phyloP scores from a whole-genome alignment of 2,888 invertebrate genomes.

The Allygus modestus region DNA sequence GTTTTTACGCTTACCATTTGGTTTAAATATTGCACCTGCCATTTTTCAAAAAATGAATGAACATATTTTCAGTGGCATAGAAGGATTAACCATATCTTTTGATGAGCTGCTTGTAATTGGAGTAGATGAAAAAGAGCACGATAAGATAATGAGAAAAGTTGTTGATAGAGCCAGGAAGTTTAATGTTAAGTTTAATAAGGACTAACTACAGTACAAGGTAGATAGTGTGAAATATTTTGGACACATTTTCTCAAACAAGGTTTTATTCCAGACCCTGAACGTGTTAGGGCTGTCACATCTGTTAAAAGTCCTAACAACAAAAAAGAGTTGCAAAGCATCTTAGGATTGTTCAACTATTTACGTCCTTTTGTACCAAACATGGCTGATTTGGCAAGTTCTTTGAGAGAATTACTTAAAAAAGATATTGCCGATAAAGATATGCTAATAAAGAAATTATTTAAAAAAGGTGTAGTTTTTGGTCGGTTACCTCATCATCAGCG shows the following conservation, averaged over 20 bases:
- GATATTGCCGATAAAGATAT: too few relatives aligned
- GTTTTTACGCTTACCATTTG: background rate
- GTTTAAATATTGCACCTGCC: constrained; percentile 53
- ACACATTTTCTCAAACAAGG: constrained; percentile 38
- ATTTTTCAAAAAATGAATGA: constrained; percentile 67
- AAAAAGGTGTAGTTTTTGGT: too few relatives aligned
- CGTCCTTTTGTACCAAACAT: too few relatives aligned
- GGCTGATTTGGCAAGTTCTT: too few relatives aligned
- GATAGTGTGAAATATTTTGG: constrained; percentile 60
- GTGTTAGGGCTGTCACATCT: too few relatives aligned
- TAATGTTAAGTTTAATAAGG: constrained; percentile 62
- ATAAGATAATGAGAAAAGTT: constrained; percentile 66
- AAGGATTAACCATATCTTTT: constrained; percentile 70
- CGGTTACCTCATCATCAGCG: too few relatives aligned
- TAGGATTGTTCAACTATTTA: too few relatives aligned
- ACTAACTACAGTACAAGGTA: constrained; percentile 60
- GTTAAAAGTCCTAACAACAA: too few relatives aligned
- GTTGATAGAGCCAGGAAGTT: constrained; percentile 64
- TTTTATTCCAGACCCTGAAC: too few relatives aligned
- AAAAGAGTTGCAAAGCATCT: too few relatives aligned
- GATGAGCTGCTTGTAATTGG: constrained; percentile 70
- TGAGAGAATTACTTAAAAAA: too few relatives aligned
- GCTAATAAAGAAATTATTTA: too few relatives aligned
- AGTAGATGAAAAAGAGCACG: constrained; percentile 65
- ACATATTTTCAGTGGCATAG: constrained; percentile 67